phyloP scores from a whole-genome alignment of 2,888 invertebrate genomes.

The Catocala nupta region DNA sequence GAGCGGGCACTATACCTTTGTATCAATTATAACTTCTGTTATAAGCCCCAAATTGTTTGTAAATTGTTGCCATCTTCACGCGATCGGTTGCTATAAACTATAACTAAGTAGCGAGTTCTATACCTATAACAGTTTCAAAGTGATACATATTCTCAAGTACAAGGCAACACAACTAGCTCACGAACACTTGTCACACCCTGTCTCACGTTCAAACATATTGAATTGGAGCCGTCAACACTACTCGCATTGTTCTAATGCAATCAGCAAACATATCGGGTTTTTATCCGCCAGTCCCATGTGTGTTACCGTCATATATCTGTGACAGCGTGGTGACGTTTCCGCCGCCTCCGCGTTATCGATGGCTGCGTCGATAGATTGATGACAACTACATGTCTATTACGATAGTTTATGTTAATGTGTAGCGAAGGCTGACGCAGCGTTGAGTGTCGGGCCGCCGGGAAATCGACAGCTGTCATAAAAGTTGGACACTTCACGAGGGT shows the following conservation, averaged over 20 bases:
- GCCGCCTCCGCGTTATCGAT: slow-evolving; percentile 36
- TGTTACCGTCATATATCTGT: slow-evolving; percentile 21
- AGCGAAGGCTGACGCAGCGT: slow-evolving; percentile 23
- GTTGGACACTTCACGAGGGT: slow-evolving; percentile 40
- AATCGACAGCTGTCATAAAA: slow-evolving; percentile 58
- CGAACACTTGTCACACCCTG: not conserved
- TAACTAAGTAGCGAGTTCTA: too few relatives aligned
- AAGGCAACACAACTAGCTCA: slow-evolving; percentile 2
- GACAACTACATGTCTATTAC: slow-evolving; percentile 16
- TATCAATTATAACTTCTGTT: too few relatives aligned
- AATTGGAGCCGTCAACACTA: slow-evolving; percentile 24
- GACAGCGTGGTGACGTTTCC: slow-evolving; percentile 32
- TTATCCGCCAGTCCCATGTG: slow-evolving; percentile 34
- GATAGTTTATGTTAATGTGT: slow-evolving; percentile 28
- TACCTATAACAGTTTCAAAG: not conserved
- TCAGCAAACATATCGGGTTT: slow-evolving; percentile 32
- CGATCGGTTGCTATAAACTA: too few relatives aligned
- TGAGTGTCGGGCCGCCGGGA: slow-evolving; percentile 39
- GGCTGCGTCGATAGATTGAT: slow-evolving; percentile 36
- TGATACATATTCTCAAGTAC: not conserved
- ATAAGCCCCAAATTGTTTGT: too few relatives aligned
- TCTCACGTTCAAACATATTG: slow-evolving; percentile 18
- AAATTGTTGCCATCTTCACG: too few relatives aligned
- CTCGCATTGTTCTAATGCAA: slow-evolving; percentile 34
- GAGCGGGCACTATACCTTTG: too few relatives aligned